Evolutionary conservation across 2,113 vertebrate genomes (phyloP), one percentile per base, ranked within the genome.

Genomic region (Aptenodytes patagonicus): DNA sequence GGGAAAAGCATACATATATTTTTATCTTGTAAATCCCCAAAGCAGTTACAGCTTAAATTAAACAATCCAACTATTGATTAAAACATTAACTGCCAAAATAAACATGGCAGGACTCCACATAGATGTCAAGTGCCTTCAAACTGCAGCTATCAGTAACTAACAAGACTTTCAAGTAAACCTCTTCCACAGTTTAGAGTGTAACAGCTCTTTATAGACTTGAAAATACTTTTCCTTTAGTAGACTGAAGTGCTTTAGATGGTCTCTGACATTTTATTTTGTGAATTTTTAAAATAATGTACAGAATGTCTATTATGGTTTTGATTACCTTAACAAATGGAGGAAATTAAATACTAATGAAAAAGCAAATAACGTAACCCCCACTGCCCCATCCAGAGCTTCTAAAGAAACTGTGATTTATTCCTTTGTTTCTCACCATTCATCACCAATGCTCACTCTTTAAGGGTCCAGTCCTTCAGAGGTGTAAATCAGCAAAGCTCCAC

Each of bases 1-100:
- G 32, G 40, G 8, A 66, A 90, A 88, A 52, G 11, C 17, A 55
- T 44, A 61, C 5, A 11, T 73, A 34, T 26, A 3, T 90, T 93
- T 95, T 89, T 87, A 76, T 72, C 62, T 79, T 51, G 40, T 88
- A 86, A 94, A 88, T 94, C 54, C 61, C 51, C 49, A 49, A 94
- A 90, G 78, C 38, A 91, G 22, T 68, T 90, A 84, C n/a, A 88
- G 26, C 17, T 71, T 88, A 91, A 96, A 96, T 91, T 72, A 92
- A 97, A 89, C 32, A 86, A 88, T 92, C 29, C 31, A 90, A 66
- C 31, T 84, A 97, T 79, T 79, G 90, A 93, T 91, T 95, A 89
- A 71, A 96, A 72, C 46, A 84, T 73, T 97, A 96, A 94, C 79
- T 90, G 68, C 20, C 44, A 96, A 97, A 97, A 96, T 72, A 90